Percentiles rank a stretch among this genome's conserved stretches.
These are phyloP conservation scores for Mobula hypostoma DNA, from an alignment of 2,113 vertebrate genomes.

Conservation along the genomic window DNA sequence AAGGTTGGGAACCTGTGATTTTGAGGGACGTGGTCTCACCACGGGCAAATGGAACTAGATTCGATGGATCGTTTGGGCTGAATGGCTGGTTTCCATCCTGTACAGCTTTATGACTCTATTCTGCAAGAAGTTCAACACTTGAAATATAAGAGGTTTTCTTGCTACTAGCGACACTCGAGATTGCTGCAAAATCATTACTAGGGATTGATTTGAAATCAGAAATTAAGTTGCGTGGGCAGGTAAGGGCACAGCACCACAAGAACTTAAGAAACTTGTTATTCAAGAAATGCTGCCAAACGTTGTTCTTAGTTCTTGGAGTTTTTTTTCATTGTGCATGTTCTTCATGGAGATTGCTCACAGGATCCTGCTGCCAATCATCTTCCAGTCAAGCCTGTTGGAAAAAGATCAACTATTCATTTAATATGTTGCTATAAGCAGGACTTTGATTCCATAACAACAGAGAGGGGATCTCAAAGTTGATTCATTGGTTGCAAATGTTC, in stretches of 20 bases:
- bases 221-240: background rate
- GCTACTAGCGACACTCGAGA: no score
- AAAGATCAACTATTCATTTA: background rate
- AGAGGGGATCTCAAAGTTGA: background rate
- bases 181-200: background rate
- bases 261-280: background rate
- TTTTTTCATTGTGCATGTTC: background rate
- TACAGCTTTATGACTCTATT: no score
- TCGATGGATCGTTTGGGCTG: no score
- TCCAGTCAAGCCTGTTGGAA: background rate
- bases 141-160: no score
- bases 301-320: background rate
- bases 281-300: background rate
- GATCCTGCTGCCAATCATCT: background rate
- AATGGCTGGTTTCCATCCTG: no score
- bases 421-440: background rate
- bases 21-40: no score
- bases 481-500: background rate
- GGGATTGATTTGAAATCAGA: background rate
- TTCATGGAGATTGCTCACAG: background rate
- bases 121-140: no score
- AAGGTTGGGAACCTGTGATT: no score
- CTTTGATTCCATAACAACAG: background rate
- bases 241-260: background rate
- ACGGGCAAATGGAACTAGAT: no score